phyloP scores from a whole-genome alignment of 2,888 invertebrate species.

The Pherbina coryleti region DNA sequence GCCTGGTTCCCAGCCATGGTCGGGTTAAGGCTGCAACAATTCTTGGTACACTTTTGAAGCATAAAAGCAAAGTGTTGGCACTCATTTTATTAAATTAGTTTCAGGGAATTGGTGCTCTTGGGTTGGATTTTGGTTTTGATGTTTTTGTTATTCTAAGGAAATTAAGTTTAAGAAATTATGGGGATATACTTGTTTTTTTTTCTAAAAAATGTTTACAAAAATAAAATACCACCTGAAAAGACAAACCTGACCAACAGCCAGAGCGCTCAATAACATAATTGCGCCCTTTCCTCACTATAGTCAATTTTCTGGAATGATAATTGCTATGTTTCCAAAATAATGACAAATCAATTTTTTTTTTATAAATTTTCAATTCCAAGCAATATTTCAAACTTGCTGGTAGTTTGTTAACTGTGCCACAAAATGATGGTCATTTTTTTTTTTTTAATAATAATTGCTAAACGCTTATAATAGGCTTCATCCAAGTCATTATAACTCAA shows the following conservation, averaged over 20 bases:
- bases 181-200: not conserved
- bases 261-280: too few relatives aligned
- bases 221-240: too few relatives aligned
- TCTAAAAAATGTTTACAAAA: not conserved
- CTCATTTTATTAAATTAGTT: slow-evolving; percentile 24
- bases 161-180: not conserved
- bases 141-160: not conserved
- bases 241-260: too few relatives aligned
- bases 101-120: slow-evolving; percentile 1
- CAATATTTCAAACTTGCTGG: not conserved
- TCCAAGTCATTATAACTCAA: not conserved
- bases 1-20: not conserved
- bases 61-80: not conserved
- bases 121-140: not conserved
- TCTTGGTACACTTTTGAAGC: not conserved
- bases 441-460: not conserved
- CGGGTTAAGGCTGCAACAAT: not conserved
- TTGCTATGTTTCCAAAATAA: not conserved
- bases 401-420: not conserved
- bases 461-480: slow-evolving; percentile 5
- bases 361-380: not conserved
- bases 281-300: too few relatives aligned
- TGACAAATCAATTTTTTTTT: not conserved
- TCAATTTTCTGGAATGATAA: not conserved
- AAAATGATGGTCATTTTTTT: not conserved